Evolutionary conservation across 1,140 invertebrate genomes (phyloP).

Genomic region (Pissodes strobi): DNA sequence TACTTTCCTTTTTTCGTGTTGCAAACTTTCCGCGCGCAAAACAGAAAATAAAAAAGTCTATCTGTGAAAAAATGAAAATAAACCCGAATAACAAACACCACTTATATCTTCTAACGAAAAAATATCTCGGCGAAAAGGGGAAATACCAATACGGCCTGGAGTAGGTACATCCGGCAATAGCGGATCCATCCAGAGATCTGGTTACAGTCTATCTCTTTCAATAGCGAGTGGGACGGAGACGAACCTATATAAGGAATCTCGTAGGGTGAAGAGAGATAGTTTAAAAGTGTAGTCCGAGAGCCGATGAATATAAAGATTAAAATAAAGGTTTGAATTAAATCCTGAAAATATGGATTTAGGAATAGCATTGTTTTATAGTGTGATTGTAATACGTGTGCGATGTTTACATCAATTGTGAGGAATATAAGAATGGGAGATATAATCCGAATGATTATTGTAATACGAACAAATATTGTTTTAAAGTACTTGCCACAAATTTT

Average conservation of each 20-base stretch:
- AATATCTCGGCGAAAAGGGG: constrained; percentile 30
- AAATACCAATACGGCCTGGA: constrained; percentile 19
- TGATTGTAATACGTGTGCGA: too few species aligned
- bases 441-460: too few species aligned
- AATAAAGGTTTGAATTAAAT: too few species aligned
- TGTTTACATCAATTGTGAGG: too few species aligned
- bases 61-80: constrained; percentile 36
- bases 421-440: too few species aligned
- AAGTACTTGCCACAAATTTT: too few species aligned
- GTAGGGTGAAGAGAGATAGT: constrained; percentile 10
- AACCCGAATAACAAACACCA: constrained; percentile 38
- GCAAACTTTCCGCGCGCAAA: constrained; percentile 22
- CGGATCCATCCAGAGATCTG: constrained; percentile 15
- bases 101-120: constrained; percentile 37
- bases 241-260: not conserved
- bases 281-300: constrained; percentile 7
- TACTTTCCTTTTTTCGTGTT: not conserved
- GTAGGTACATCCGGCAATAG: constrained; percentile 14
- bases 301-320: too few species aligned
- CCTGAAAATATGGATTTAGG: too few species aligned
- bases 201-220: constrained; percentile 27
- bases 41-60: constrained; percentile 28
- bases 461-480: too few species aligned
- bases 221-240: constrained; percentile 24
- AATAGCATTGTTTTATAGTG: too few species aligned